These are phyloP conservation scores for Ctenoplectra terminalis DNA, from an alignment of 1,140 invertebrate species.

Conservation along the genomic window DNA sequence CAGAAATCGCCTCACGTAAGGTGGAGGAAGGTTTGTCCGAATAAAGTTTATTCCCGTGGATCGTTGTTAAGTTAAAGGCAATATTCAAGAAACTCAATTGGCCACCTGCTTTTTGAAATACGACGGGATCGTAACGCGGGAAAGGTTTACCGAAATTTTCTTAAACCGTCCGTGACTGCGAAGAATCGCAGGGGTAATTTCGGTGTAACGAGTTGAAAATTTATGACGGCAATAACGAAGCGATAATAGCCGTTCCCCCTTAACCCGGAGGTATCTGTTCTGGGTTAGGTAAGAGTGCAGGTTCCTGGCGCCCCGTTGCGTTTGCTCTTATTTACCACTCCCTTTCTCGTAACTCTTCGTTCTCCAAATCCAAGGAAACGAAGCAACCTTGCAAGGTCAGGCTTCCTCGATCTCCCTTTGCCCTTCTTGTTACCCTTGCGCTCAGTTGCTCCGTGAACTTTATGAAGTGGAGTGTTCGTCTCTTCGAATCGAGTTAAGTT, in stretches of 20 bases:
- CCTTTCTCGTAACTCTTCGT: neutral
- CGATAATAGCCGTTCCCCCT: slow-evolving; percentile 78
- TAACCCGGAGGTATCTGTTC: slow-evolving; percentile 72
- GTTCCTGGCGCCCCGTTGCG: slow-evolving; percentile 70
- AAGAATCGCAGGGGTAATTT: slow-evolving; percentile 37
- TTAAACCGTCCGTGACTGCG: neutral
- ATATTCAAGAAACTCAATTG: too few species aligned
- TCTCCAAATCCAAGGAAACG: slow-evolving; percentile 18
- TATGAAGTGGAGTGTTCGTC: neutral
- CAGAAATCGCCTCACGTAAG: too few species aligned
- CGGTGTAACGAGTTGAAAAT: slow-evolving; percentile 53
- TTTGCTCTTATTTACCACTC: slow-evolving; percentile 66
- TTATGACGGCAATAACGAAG: slow-evolving; percentile 76
- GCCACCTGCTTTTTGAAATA: slow-evolving; percentile 20
- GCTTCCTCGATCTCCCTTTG: neutral
- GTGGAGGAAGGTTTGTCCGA: too few species aligned
- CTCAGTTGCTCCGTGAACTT: slow-evolving; percentile 60
- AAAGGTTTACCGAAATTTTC: slow-evolving; percentile 20
- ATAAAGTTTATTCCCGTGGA: too few species aligned
- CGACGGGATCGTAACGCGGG: neutral
- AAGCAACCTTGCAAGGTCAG: slow-evolving; percentile 48
- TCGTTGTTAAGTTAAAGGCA: too few species aligned
- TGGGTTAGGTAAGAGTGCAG: slow-evolving; percentile 71
- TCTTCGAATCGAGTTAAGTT: too few species aligned
- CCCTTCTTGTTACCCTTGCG: neutral